These are phyloP conservation scores for Lithophane socia DNA, from an alignment of 2,888 invertebrate species.

Conservation along the genomic window DNA sequence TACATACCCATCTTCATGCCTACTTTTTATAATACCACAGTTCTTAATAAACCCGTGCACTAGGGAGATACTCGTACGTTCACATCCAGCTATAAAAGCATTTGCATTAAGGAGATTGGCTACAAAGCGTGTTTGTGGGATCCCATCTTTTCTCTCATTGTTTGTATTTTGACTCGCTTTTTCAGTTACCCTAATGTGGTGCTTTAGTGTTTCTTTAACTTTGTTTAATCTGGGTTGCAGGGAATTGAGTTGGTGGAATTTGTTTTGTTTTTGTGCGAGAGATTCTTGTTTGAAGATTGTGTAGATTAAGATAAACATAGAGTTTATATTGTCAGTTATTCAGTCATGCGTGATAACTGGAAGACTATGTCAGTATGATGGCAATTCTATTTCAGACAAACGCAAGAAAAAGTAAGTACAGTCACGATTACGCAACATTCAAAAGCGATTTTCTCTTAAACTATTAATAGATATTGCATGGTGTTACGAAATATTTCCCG, in stretches of 20 bases:
- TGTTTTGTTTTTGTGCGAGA: slow-evolving; percentile 12
- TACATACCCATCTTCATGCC: background rate
- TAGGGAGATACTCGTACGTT: background rate
- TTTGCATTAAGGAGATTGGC: slow-evolving; percentile 64
- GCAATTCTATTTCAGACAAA: too few species aligned
- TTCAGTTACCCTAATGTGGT: slow-evolving; percentile 46
- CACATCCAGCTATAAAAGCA: slow-evolving; percentile 47
- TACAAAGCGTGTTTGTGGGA: slow-evolving; percentile 53
- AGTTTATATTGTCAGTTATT: too few species aligned
- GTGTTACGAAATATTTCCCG: too few species aligned
- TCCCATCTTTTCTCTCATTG: slow-evolving; percentile 39
- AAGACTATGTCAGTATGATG: background rate
- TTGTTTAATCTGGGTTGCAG: slow-evolving; percentile 19
- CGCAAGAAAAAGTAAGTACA: too few species aligned
- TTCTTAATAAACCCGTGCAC: slow-evolving; percentile 45
- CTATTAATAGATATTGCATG: too few species aligned
- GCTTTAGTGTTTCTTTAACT: slow-evolving; percentile 25
- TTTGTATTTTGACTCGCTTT: slow-evolving; percentile 51
- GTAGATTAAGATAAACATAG: background rate
- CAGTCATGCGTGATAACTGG: too few species aligned
- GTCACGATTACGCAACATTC: too few species aligned
- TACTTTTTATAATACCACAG: background rate
- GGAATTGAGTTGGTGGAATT: slow-evolving; percentile 2
- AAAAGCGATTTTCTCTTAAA: too few species aligned
- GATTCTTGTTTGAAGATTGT: background rate